Percentiles rank a stretch among this genome's conserved stretches.
Conservation (phyloP, 2,797 vertebrate genomes). For the Muscicapa comitata region DNA sequence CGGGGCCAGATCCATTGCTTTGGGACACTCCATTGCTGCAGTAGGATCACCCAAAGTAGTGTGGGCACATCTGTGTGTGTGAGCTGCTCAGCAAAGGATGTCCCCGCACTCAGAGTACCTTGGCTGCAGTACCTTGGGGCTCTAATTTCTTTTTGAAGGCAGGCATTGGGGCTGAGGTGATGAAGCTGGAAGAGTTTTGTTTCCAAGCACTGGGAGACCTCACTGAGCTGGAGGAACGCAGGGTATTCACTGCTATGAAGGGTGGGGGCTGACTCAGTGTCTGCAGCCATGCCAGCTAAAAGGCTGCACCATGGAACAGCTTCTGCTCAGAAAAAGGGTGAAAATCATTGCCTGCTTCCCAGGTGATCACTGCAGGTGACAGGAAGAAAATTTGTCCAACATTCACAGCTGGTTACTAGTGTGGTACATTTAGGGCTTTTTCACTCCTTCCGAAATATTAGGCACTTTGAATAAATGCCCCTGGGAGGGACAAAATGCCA, state of each 20-base stretch:
- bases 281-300: neutral
- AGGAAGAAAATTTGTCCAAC: neutral
- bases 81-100: neutral
- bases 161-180: neutral
- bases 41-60: neutral
- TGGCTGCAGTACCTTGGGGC: neutral
- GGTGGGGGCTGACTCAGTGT: neutral
- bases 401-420: neutral
- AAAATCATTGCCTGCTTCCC: neutral
- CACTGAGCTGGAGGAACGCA: accelerated
- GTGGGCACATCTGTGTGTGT: accelerated
- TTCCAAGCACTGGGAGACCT: neutral
- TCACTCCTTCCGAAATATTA: neutral
- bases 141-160: neutral
- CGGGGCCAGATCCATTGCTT: neutral
- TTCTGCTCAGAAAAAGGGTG: neutral
- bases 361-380: neutral
- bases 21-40: neutral
- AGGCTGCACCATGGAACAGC: accelerated
- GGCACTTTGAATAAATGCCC: neutral
- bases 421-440: neutral
- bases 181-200: neutral
- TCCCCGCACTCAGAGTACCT: neutral
- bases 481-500: neutral
- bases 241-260: neutral